Base-by-base conservation (phyloP, 2,797 vertebrate species). In the Spinus olivaceus region DNA sequence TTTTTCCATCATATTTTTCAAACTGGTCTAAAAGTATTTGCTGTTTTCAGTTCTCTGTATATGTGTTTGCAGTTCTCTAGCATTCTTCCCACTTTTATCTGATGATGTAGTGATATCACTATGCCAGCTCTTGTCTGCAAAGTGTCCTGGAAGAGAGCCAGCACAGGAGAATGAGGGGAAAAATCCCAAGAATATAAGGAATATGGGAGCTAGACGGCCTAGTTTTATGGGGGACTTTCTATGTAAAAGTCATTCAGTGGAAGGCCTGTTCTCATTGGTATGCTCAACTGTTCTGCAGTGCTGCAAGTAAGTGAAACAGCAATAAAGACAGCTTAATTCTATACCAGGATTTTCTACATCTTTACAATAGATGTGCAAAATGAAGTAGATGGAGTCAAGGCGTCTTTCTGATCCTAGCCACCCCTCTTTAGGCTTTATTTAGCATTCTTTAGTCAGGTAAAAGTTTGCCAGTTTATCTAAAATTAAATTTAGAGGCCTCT, bases 311-410 rank as follows among this genome's bases (percentile, higher is more conserved):
- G 41, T 2, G 15, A 93, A 95, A 76, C 35, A 81, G 41, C 51
- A 86, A 32, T 76, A 93, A 88, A 79, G 37, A 49, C n/a, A 53
- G 24, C 16, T 74, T 66, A 80, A 53, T 57, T 94, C 49, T 71
- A 49, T 67, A 67, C 24, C 72, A 89, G 54, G 67, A 92, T 95
- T 96, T 90, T 73, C 80, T 76, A 85, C 70, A 74, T 90, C 66
- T 87, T 87, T 80, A 67, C 33, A 70, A 44, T 92, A 74, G 35
- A 39, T 44, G 21, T 25, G 28, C 47, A 84, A 65, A 91, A 94
- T 24, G 32, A 92, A 86, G 83, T 81, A 87, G 67, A 70, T 89
- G 84, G 81, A 92, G 57, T 81, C 63, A 78, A 88, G 1, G 2
- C 79, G 19, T 44, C 27, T 47, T 79, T 95, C 74, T 84, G 63